Evolutionary conservation across 1,140 invertebrate genomes (phyloP), one percentile per base, ranked within the genome.

Genomic region (Mizuhopecten yessoensis): DNA sequence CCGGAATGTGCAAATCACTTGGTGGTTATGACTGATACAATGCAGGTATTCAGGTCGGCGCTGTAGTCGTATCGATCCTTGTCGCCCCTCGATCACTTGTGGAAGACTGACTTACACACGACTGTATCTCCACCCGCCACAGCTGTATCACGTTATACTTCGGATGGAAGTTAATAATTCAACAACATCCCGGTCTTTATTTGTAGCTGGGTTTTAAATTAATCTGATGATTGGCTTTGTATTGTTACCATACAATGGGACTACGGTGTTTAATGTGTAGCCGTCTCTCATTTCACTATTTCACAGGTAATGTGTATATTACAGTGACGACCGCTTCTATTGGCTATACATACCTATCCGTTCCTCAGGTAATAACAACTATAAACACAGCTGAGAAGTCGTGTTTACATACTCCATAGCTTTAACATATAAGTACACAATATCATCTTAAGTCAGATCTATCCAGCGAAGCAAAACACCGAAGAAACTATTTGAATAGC

Each of bases 141-240:
- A 75, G 57, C 57, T 75, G 57, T 75, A 75, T 11, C 57, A 75
- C 57, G 23, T 75, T 45, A 45, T n/a, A 1, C 0, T 5, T 75
- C 57, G 57, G 57, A 75, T 75, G 57, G 57, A 75, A 75, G 13
- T 75, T 75, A 75, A 75, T 75, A 75, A 17, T 75, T 75, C 57
- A 75, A n/a, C 57, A n/a, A 75, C 57, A 75, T 75, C 57, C 57
- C n/a, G 9, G 57, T 0, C n/a, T 75, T 75, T 75, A 75, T 75
- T 75, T 75, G 17, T n/a, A 75, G 57, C 11, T n/a, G 20, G 45
- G 11, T 23, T 15, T 23, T 49, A 49, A 10, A 10, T 75, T 75
- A 75, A 75, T 75, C 57, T 75, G 57, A 75, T 75, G 57, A 75
- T 75, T 75, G 57, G 57, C 57, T 75, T 29, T 75, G 57, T 75